phyloP scores from a whole-genome alignment of 1,140 invertebrate genomes.

The Cydia amplana region DNA sequence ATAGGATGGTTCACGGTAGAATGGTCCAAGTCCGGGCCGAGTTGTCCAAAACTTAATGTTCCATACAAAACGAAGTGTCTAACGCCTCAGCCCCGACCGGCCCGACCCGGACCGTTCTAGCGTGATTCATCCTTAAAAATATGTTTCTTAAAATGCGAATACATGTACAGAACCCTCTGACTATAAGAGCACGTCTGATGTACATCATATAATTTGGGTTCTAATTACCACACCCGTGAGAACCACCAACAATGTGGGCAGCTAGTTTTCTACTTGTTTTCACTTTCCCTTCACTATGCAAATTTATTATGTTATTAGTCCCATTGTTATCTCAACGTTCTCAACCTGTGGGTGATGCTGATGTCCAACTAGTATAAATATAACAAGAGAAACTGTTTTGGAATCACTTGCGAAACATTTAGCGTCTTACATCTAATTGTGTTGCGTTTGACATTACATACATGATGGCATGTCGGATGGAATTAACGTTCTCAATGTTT shows the following conservation, averaged over 20 bases:
- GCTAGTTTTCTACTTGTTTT: neutral
- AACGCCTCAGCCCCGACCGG: too few relatives aligned
- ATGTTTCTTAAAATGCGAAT: too few relatives aligned
- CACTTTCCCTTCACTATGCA: conserved; percentile 26
- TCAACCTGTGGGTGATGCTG: neutral
- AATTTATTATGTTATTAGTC: conserved; percentile 19
- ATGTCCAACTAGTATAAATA: neutral
- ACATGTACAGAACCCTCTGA: neutral
- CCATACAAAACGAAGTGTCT: too few relatives aligned
- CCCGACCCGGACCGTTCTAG: too few relatives aligned
- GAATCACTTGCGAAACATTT: neutral
- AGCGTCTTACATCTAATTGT: neutral
- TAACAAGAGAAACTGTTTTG: neutral
- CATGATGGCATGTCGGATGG: neutral
- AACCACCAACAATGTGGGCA: conserved; percentile 16
- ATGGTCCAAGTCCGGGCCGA: too few relatives aligned
- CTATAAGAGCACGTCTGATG: neutral
- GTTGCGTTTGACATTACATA: conserved; percentile 7
- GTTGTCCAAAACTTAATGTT: too few relatives aligned
- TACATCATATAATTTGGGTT: conserved; percentile 22
- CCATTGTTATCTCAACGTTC: conserved; percentile 9
- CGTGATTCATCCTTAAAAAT: too few relatives aligned
- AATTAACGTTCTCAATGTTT: neutral
- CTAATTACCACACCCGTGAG: conserved; percentile 12
- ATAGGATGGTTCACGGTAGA: too few relatives aligned